These are phyloP conservation scores for Coreoperca whiteheadi DNA, from an alignment of 2,113 vertebrate genomes.

Conservation along the genomic window DNA sequence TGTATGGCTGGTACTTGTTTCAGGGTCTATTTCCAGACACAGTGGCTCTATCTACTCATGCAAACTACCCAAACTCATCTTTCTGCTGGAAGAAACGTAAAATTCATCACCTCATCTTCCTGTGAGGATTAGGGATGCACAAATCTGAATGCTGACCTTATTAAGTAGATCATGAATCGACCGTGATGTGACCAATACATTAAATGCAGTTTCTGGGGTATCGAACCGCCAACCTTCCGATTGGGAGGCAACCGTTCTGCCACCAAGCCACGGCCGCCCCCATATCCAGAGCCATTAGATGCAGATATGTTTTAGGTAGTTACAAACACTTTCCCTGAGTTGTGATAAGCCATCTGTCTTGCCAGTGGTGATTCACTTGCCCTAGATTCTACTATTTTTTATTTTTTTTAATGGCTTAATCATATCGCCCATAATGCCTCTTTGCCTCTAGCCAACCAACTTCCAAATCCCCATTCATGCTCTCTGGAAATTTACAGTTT, in stretches of 20 bases:
- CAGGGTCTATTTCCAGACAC: not conserved
- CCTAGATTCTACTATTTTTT: conserved; percentile 73
- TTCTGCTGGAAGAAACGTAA: not conserved
- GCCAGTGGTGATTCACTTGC: conserved; percentile 52
- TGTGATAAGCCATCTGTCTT: conserved; percentile 60
- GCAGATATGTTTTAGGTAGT: conserved; percentile 32
- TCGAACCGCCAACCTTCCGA: no score
- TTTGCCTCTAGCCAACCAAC: conserved; percentile 48
- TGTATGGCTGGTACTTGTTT: not conserved
- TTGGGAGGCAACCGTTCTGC: no score
- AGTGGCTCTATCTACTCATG: not conserved
- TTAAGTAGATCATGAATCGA: not conserved
- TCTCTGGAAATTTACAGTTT: conserved; percentile 58
- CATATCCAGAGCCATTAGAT: conserved; percentile 17
- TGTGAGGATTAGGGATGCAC: not conserved
- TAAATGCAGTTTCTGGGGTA: no score
- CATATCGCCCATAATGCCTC: conserved; percentile 61
- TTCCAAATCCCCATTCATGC: conserved; percentile 59
- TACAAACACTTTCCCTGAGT: conserved; percentile 42
- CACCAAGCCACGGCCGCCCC: no score
- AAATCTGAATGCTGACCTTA: not conserved
- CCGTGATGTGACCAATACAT: not conserved
- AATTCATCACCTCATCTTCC: not conserved
- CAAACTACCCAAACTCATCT: not conserved
- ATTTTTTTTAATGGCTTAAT: conserved; percentile 68